Evolutionary conservation across 1,140 invertebrate species (phyloP).

Genomic region (Panagrolaimus sp.): DNA sequence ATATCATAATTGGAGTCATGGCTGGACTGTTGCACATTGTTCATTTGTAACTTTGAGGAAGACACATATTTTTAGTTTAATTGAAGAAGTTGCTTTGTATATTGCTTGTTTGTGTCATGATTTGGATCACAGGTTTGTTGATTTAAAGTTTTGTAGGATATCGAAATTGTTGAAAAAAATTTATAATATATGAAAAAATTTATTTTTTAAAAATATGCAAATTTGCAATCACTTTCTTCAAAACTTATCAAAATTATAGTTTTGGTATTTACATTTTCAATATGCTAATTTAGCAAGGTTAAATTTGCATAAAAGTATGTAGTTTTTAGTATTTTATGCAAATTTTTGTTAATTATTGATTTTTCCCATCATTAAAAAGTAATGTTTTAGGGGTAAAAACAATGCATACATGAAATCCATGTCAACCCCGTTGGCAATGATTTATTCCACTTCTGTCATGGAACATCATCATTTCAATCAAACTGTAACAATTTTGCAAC

Average conservation of each 20-base stretch:
- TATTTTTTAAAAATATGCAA: too few relatives aligned
- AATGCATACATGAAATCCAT: constrained; percentile 79
- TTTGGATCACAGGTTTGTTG: constrained; percentile 69
- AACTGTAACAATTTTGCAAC: constrained; percentile 75
- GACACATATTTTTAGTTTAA: constrained; percentile 62
- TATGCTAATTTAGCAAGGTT: too few relatives aligned
- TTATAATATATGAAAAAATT: constrained; percentile 63
- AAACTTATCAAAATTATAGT: too few relatives aligned
- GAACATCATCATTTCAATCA: constrained; percentile 83
- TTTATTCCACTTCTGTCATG: constrained; percentile 77
- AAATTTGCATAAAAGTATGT: too few relatives aligned
- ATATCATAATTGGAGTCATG: constrained; percentile 78
- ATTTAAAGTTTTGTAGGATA: too few relatives aligned
- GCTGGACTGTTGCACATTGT: constrained; percentile 76
- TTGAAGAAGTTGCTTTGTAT: constrained; percentile 71
- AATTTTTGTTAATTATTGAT: too few relatives aligned
- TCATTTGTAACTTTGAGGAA: constrained; percentile 73
- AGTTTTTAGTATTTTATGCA: too few relatives aligned
- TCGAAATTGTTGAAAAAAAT: too few relatives aligned
- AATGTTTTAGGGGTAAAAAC: constrained; percentile 73
- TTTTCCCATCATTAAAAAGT: too few relatives aligned
- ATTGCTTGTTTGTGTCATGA: constrained; percentile 94
- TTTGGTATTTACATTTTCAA: too few relatives aligned
- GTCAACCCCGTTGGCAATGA: constrained; percentile 73
- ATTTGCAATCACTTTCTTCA: too few relatives aligned